Conservation (phyloP, 1,140 invertebrate genomes). For the Listronotus oregonensis region DNA sequence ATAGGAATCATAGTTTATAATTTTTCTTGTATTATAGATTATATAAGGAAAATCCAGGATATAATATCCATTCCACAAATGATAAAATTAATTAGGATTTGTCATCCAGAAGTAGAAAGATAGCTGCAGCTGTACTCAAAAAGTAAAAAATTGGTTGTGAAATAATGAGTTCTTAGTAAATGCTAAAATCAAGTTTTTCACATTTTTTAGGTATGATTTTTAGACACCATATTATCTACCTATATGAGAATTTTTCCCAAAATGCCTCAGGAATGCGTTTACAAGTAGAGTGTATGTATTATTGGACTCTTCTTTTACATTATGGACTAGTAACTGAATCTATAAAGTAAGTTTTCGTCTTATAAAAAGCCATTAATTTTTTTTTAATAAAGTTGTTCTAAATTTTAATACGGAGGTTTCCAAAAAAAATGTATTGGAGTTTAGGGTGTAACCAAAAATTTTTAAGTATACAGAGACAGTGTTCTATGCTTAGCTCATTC, state of each 20-base stretch:
- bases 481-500: too few relatives aligned
- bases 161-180: not conserved
- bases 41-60: constrained; percentile 26
- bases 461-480: too few relatives aligned
- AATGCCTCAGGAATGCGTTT: constrained; percentile 60
- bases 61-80: constrained; percentile 59
- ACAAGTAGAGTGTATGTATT: constrained; percentile 64
- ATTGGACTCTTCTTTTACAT: constrained; percentile 57
- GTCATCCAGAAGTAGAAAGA: constrained; percentile 56
- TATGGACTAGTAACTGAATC: constrained; percentile 56
- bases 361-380: too few relatives aligned
- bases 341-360: constrained; percentile 40
- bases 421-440: too few relatives aligned
- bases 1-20: too few relatives aligned
- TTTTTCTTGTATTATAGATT: not conserved
- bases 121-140: constrained; percentile 48
- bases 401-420: too few relatives aligned
- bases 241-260: constrained; percentile 56
- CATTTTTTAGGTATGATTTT: constrained; percentile 58
- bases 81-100: constrained; percentile 61
- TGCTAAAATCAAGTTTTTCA: constrained; percentile 36
- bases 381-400: too few relatives aligned
- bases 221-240: constrained; percentile 58
- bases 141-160: constrained; percentile 34
- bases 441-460: too few relatives aligned